Percentiles rank a stretch among this genome's conserved stretches.
These are phyloP conservation scores for Sthenelais limicola DNA, from an alignment of 2,888 invertebrate species.

Conservation along the genomic window DNA sequence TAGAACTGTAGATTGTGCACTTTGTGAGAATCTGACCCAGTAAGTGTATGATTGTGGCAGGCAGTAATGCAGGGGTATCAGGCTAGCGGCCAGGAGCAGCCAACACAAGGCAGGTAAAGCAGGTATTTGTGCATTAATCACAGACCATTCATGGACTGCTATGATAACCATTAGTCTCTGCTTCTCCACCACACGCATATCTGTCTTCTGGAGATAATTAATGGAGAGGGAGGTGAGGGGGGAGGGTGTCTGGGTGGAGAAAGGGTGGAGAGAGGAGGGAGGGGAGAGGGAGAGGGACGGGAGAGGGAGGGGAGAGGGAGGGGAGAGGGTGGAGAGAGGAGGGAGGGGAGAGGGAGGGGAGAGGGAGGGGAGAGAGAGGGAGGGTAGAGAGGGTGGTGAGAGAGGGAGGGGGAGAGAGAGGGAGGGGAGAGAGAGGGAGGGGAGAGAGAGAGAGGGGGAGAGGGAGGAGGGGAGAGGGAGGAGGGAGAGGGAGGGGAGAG, in stretches of 20 bases:
- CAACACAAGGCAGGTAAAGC: no score
- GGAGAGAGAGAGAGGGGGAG: background rate
- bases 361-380: background rate
- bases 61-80: no score
- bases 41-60: no score
- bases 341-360: background rate
- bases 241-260: background rate
- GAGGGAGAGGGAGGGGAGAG: background rate
- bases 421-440: background rate
- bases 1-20: no score
- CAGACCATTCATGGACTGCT: no score
- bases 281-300: background rate
- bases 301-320: background rate
- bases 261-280: background rate
- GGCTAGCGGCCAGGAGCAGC: no score
- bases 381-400: background rate
- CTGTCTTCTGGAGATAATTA: no score
- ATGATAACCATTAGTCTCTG: no score
- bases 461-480: background rate
- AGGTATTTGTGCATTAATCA: no score
- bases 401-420: background rate
- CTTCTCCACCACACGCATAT: no score
- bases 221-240: no score
- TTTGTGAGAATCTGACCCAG: no score
- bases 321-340: background rate